Evolutionary conservation across 2,888 invertebrate species (phyloP).

Genomic region (Laspeyria flexula): DNA sequence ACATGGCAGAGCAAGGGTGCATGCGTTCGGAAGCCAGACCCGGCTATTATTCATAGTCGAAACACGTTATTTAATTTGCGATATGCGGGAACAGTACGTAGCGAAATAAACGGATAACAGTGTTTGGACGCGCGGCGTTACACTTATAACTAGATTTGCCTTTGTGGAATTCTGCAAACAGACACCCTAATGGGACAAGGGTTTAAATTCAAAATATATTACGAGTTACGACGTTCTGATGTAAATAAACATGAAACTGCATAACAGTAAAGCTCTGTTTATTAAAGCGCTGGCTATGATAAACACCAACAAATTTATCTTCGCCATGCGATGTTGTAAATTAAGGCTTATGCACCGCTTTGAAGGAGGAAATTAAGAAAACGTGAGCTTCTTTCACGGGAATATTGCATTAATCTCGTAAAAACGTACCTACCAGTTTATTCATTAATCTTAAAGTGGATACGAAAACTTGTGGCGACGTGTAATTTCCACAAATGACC

Average conservation of each 20-base stretch:
- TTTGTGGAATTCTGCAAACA: constrained; percentile 76
- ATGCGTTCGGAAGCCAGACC: constrained; percentile 46
- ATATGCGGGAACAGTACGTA: constrained; percentile 72
- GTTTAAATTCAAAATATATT: constrained; percentile 76
- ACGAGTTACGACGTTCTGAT: constrained; percentile 62
- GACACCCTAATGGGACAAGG: constrained; percentile 69
- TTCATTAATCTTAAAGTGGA: constrained; percentile 52
- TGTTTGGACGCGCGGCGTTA: constrained; percentile 66
- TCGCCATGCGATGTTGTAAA: constrained; percentile 67
- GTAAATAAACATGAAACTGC: constrained; percentile 58
- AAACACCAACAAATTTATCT: constrained; percentile 69
- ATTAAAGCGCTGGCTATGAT: constrained; percentile 62
- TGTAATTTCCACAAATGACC: constrained; percentile 80
- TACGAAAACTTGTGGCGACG: constrained; percentile 54
- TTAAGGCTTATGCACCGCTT: constrained; percentile 66
- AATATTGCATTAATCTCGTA: constrained; percentile 60
- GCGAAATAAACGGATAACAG: constrained; percentile 75
- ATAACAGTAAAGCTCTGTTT: constrained; percentile 56
- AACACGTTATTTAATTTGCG: constrained; percentile 81
- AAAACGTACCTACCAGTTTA: constrained; percentile 39
- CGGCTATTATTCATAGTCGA: constrained; percentile 68
- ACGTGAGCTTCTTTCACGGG: constrained; percentile 57
- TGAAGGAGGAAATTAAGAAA: constrained; percentile 68
- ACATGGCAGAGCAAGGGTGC: constrained; percentile 50
- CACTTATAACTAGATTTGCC: constrained; percentile 80